Percentiles rank a stretch among this genome's conserved stretches.
Evolutionary conservation across 2,113 vertebrate species (phyloP).

Genomic region (Fulmarus glacialis): DNA sequence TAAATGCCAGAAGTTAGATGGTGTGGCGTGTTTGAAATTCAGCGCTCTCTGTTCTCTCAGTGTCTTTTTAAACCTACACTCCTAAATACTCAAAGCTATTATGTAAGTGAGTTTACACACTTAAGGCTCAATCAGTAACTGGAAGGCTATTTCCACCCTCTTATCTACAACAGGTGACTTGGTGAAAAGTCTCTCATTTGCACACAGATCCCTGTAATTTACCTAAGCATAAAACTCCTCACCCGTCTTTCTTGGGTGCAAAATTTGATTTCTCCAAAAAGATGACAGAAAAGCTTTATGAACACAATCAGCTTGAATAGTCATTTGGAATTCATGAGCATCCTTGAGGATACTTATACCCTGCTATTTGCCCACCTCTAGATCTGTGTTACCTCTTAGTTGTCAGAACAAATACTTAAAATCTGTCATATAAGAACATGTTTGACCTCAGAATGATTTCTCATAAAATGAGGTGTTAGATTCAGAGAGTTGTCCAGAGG

Average conservation of each 20-base stretch:
- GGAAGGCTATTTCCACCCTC: neutral
- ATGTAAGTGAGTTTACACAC: neutral
- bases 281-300: neutral
- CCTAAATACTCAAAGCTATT: neutral
- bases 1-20: neutral
- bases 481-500: slow-evolving; percentile 54
- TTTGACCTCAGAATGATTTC: slow-evolving; percentile 71
- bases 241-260: neutral
- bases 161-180: neutral
- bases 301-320: neutral
- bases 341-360: neutral
- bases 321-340: neutral
- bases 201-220: neutral
- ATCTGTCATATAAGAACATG: slow-evolving; percentile 67
- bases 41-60: neutral
- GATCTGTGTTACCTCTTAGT: slow-evolving; percentile 45
- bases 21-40: neutral
- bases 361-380: neutral
- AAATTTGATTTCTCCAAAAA: neutral
- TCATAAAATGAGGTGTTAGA: slow-evolving; percentile 59
- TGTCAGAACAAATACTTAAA: slow-evolving; percentile 59
- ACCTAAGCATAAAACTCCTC: neutral
- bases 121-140: neutral
- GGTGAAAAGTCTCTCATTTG: neutral
- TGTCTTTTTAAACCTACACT: neutral